Conservation (phyloP, 2,888 invertebrate genomes). For the Noctua janthe region DNA sequence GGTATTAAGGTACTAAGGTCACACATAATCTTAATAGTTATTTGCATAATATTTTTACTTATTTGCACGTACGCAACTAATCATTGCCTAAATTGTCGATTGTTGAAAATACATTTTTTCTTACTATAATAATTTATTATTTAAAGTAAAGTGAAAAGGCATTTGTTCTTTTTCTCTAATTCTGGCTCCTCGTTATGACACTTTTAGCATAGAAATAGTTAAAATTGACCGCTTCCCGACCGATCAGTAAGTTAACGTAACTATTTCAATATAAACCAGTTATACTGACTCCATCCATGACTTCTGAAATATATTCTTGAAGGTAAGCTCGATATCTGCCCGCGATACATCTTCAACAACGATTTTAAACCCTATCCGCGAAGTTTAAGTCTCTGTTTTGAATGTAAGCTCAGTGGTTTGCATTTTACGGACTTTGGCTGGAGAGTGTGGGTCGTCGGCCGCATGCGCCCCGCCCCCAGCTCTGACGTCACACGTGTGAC, state of each 20-base stretch:
- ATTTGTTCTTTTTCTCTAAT: background rate
- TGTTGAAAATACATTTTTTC: background rate
- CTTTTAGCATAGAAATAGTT: background rate
- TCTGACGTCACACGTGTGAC: conserved; percentile 87
- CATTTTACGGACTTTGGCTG: conserved; percentile 65
- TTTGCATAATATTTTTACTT: conserved; percentile 1
- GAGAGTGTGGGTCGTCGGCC: conserved; percentile 80
- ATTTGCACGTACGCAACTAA: conserved; percentile 23
- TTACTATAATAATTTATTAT: background rate
- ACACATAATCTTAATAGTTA: conserved; percentile 20
- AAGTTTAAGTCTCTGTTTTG: conserved; percentile 48
- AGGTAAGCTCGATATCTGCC: conserved; percentile 49
- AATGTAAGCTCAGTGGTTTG: conserved; percentile 53
- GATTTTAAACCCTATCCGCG: conserved; percentile 55
- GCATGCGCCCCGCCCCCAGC: conserved; percentile 79
- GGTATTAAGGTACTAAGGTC: conserved; percentile 16
- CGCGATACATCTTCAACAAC: background rate
- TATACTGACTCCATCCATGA: conserved; percentile 29
- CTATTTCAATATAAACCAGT: conserved; percentile 32
- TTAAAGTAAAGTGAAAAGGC: no score
- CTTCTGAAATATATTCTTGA: conserved; percentile 49
- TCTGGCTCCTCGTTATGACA: background rate
- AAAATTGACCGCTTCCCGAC: background rate
- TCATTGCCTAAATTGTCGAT: background rate
- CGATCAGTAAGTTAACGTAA: conserved; percentile 3